phyloP scores from a whole-genome alignment of 2,797 vertebrate genomes.

The Atherinosoma microstoma region DNA sequence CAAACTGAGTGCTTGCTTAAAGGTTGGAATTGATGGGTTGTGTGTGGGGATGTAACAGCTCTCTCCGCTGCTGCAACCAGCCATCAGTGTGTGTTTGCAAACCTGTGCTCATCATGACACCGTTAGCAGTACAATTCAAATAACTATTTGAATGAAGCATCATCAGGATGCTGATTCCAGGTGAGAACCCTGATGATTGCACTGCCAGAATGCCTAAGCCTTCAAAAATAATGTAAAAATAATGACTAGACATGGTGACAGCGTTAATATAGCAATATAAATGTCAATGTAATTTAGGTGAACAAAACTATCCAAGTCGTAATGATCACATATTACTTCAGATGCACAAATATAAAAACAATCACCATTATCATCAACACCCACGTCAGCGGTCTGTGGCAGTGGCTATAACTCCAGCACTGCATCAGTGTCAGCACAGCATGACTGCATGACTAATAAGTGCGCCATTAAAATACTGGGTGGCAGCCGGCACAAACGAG shows the following conservation, averaged over 20 bases:
- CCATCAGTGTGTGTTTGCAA: background rate
- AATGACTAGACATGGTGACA: constrained; percentile 8
- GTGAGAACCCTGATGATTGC: background rate
- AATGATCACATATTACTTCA: constrained; percentile 41
- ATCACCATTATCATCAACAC: constrained; percentile 52
- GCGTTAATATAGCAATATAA: constrained; percentile 21
- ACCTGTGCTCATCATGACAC: background rate
- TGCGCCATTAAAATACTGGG: constrained; percentile 50
- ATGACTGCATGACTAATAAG: constrained; percentile 67
- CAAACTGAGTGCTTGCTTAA: too few species aligned
- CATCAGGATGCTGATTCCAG: background rate
- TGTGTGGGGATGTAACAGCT: constrained; percentile 11
- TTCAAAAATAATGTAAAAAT: background rate
- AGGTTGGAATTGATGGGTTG: too few species aligned
- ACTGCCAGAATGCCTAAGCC: background rate
- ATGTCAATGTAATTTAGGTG: constrained; percentile 35
- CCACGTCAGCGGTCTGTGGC: constrained; percentile 51
- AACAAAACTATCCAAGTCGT: constrained; percentile 34
- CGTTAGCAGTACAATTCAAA: constrained; percentile 5
- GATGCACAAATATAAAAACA: constrained; percentile 48
- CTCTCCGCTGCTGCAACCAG: constrained; percentile 1
- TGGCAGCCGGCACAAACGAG: constrained; percentile 61
- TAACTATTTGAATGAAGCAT: background rate
- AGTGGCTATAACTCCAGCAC: constrained; percentile 42
- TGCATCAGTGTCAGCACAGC: constrained; percentile 56